Conservation (phyloP, 2,797 vertebrate species). For the Podarcis siculus region DNA sequence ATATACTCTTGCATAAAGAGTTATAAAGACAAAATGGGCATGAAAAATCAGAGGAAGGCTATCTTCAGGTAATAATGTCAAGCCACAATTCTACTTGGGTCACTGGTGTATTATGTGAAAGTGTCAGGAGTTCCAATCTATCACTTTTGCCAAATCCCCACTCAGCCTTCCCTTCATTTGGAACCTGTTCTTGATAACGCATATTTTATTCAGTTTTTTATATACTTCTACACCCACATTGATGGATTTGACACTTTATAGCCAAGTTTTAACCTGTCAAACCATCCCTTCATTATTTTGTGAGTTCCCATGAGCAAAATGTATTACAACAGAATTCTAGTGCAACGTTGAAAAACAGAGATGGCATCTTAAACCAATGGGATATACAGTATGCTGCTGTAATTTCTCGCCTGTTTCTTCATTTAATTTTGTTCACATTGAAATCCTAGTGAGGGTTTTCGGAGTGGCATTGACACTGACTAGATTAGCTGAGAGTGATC, state of each 20-base stretch:
- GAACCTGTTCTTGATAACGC: not conserved
- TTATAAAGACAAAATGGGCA: not conserved
- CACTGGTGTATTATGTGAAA: not conserved
- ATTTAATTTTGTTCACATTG: not conserved
- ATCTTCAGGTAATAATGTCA: not conserved
- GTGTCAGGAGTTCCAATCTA: not conserved
- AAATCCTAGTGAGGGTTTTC: not conserved
- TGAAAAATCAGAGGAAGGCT: not conserved
- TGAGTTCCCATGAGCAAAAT: not conserved
- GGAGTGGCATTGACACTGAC: not conserved
- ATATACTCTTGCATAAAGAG: not conserved
- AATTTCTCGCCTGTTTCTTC: not conserved
- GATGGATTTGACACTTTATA: not conserved
- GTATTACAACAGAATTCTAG: not conserved
- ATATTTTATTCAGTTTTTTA: not conserved
- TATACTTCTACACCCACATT: not conserved
- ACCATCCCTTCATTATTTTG: not conserved
- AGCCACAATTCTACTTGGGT: not conserved
- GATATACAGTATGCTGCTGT: not conserved
- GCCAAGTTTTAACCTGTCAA: not conserved
- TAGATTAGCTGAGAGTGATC: not conserved
- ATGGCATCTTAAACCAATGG: not conserved
- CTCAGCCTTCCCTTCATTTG: not conserved
- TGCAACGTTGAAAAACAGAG: not conserved
- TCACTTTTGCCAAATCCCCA: not conserved